These are phyloP conservation scores for Heliothis subflexa DNA, from an alignment of 1,140 invertebrate genomes.

Conservation along the genomic window DNA sequence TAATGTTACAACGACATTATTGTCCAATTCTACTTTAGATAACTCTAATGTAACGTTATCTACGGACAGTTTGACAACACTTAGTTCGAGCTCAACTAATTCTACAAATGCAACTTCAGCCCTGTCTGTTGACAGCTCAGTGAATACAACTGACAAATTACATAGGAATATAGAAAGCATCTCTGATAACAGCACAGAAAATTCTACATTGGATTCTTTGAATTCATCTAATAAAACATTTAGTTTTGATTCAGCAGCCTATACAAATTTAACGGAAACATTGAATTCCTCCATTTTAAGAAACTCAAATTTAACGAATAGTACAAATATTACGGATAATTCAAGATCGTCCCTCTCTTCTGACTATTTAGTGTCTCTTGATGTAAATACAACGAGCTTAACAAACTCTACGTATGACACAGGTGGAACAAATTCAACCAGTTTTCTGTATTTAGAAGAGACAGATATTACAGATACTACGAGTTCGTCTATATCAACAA, in stretches of 20 bases:
- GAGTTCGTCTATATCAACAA: background rate
- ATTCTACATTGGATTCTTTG: background rate
- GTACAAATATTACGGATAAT: background rate
- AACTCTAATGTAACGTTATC: background rate
- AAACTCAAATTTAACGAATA: background rate
- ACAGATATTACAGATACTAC: background rate
- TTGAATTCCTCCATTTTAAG: conserved; percentile 5
- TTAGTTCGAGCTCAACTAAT: conserved; percentile 20
- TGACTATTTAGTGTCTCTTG: background rate
- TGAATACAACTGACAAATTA: background rate
- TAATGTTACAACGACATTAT: conserved; percentile 12
- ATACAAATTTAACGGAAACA: conserved; percentile 11
- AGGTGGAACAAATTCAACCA: background rate
- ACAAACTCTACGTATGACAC: conserved; percentile 1
- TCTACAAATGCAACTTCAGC: conserved; percentile 39
- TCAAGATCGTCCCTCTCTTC: background rate
- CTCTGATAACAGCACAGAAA: conserved; percentile 5
- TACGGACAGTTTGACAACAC: background rate
- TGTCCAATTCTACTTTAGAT: background rate
- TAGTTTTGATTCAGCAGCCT: background rate
- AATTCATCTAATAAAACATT: background rate
- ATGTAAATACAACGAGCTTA: background rate
- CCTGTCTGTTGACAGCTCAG: background rate
- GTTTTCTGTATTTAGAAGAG: background rate
- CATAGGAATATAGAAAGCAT: background rate